Evolutionary conservation across 2,113 vertebrate species (phyloP).

Genomic region (Psittacula cyanocephala): DNA sequence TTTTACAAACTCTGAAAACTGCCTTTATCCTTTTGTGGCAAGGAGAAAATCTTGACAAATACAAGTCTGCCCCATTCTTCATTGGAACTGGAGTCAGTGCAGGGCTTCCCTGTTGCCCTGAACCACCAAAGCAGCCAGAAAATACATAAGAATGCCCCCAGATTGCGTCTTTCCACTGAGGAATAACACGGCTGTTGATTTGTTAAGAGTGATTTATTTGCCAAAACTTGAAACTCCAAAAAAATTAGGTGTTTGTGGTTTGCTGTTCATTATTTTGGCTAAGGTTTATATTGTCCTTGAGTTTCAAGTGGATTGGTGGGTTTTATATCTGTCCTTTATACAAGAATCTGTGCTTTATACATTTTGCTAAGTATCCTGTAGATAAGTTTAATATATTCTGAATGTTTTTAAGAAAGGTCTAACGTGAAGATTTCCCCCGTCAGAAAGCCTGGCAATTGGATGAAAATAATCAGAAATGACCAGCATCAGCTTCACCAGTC

Average conservation of each 20-base stretch:
- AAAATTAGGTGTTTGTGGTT: neutral
- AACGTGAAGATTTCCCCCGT: constrained; percentile 53
- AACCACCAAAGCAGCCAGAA: neutral
- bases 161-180: neutral
- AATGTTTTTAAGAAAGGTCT: constrained; percentile 70
- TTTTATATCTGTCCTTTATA: constrained; percentile 77
- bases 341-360: constrained; percentile 72
- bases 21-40: neutral
- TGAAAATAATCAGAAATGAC: constrained; percentile 68
- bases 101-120: neutral
- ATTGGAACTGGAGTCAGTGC: neutral
- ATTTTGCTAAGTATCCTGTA: constrained; percentile 75
- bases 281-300: constrained; percentile 58
- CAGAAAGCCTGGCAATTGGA: constrained; percentile 52
- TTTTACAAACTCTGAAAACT: neutral
- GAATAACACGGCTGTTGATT: neutral
- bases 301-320: constrained; percentile 58
- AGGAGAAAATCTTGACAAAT: neutral
- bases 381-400: constrained; percentile 75
- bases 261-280: constrained; percentile 25
- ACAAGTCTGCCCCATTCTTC: neutral
- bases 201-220: constrained; percentile 27
- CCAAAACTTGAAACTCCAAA: neutral
- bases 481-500: constrained; percentile 60
- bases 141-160: neutral